These are phyloP conservation scores for Adoxophyes honmai DNA, from an alignment of 1,140 invertebrate genomes.

Conservation along the genomic window DNA sequence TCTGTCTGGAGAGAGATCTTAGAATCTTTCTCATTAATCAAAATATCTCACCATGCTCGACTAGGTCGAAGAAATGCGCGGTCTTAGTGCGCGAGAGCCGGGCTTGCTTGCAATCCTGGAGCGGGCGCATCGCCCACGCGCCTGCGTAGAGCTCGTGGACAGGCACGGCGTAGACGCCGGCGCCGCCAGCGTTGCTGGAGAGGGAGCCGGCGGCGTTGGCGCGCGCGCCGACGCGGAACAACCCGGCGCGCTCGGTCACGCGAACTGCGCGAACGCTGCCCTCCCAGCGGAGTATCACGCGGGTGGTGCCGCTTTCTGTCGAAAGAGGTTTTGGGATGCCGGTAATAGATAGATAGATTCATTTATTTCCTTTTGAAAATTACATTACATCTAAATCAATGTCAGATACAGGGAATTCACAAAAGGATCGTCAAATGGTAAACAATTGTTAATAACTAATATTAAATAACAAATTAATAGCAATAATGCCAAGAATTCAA, in stretches of 20 bases:
- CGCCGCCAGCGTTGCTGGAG: slow-evolving; percentile 57
- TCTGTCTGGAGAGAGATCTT: no score
- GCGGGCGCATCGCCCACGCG: slow-evolving; percentile 67
- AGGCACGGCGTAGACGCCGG: slow-evolving; percentile 63
- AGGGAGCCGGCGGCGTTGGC: slow-evolving; percentile 43
- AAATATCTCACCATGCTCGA: slow-evolving; percentile 50
- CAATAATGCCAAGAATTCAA: no score
- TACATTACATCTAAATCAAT: no score
- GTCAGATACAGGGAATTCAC: no score
- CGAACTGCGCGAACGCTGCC: slow-evolving; percentile 58
- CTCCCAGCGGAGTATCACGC: slow-evolving; percentile 62
- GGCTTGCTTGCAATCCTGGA: slow-evolving; percentile 68
- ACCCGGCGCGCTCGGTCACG: slow-evolving; percentile 54
- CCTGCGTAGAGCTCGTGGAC: slow-evolving; percentile 54
- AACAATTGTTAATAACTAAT: no score
- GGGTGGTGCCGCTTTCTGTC: slow-evolving; percentile 64
- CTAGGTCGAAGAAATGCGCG: slow-evolving; percentile 61
- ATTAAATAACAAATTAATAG: no score
- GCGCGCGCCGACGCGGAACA: slow-evolving; percentile 59
- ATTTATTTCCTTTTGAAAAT: no score
- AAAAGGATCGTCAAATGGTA: no score
- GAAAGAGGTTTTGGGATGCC: neutral
- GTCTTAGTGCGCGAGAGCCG: slow-evolving; percentile 63
- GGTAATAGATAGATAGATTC: no score
- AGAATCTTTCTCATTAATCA: no score